A percentile compares a stretch with the other conserved stretches of the same genome.
Conservation (phyloP, 1,140 invertebrate genomes). For the Rhagoletis pomonella region DNA sequence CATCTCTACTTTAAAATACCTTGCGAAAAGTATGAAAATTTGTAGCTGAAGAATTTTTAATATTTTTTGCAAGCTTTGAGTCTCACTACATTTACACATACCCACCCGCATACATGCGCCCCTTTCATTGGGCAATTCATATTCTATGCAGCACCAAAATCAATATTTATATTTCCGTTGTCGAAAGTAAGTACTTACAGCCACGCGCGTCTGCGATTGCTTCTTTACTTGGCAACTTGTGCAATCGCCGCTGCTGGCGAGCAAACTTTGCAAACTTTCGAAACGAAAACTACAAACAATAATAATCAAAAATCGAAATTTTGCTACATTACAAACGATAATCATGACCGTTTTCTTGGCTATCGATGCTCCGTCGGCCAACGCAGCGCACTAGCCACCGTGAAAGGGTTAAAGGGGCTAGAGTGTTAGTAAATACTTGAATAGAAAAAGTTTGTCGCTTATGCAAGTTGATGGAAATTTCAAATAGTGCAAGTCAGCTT, state of each 20-base stretch:
- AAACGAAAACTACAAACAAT: constrained; percentile 7
- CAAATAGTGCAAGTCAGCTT: constrained; percentile 7
- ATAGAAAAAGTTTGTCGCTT: constrained; percentile 39
- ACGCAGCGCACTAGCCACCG: background rate
- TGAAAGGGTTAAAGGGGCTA: background rate
- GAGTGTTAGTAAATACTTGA: constrained; percentile 33
- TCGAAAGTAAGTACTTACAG: background rate
- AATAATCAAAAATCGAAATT: constrained; percentile 43
- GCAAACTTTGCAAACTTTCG: constrained; percentile 30
- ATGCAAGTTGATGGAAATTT: background rate
- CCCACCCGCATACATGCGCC: too few relatives aligned
- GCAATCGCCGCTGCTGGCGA: background rate
- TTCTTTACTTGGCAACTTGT: background rate
- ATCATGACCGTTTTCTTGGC: constrained; percentile 5
- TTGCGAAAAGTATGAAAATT: background rate
- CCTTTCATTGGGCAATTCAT: too few relatives aligned
- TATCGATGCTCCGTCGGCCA: background rate
- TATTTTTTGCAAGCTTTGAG: background rate
- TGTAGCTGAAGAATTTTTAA: background rate
- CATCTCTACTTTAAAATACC: background rate
- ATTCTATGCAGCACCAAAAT: constrained; percentile 19
- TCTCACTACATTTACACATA: background rate
- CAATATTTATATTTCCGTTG: constrained; percentile 48
- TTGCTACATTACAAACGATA: constrained; percentile 35
- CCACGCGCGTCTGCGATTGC: background rate